Conservation (phyloP, 2,797 vertebrate species). For the Pipistrellus nathusii region DNA sequence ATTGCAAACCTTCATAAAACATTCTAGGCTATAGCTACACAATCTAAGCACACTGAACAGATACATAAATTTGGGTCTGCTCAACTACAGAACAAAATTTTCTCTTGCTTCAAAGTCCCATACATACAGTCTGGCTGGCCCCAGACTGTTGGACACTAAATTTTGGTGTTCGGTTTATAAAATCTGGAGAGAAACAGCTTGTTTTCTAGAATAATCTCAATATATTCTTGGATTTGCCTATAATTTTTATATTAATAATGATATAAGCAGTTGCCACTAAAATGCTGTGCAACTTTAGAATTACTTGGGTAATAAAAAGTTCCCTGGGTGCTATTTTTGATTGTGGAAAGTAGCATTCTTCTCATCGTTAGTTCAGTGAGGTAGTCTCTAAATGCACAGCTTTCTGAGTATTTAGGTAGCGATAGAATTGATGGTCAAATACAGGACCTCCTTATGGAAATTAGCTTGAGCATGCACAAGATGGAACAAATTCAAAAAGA, state of each 20-base stretch:
- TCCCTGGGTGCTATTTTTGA: neutral
- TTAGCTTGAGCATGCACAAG: conserved; percentile 92
- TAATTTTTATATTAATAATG: conserved; percentile 66
- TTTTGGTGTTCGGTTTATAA: conserved; percentile 53
- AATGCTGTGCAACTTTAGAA: conserved; percentile 36
- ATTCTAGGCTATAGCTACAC: conserved; percentile 41
- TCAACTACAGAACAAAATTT: conserved; percentile 50
- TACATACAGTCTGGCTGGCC: neutral
- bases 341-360: neutral
- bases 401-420: conserved; percentile 69
- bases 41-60: conserved; percentile 49
- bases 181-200: conserved; percentile 47
- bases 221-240: conserved; percentile 25
- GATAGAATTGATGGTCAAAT: conserved; percentile 79
- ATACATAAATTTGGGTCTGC: conserved; percentile 16
- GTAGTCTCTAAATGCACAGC: neutral
- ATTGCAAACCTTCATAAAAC: conserved; percentile 64
- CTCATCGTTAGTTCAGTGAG: neutral
- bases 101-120: conserved; percentile 49
- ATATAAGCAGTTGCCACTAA: conserved; percentile 60
- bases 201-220: conserved; percentile 61
- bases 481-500: conserved; percentile 89
- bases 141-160: conserved; percentile 41
- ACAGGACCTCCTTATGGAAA: conserved; percentile 94
- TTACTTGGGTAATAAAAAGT: conserved; percentile 37